Conservation (phyloP, 2,797 vertebrate genomes). For the Rhinogobio ventralis region DNA sequence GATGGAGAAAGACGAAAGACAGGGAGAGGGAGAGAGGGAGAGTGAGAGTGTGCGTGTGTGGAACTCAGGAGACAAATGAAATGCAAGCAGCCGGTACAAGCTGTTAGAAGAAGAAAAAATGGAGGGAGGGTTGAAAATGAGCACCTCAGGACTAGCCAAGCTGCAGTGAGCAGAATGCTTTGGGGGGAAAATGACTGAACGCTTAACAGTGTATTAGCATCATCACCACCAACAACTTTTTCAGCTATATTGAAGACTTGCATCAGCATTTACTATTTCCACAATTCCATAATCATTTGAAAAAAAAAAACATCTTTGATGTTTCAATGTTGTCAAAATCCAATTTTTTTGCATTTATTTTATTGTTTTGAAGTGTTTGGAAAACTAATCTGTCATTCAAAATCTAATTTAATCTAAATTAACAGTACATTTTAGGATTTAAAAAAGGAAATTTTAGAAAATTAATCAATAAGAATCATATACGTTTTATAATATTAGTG, state of each 20-base stretch:
- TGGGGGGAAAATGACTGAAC: neutral
- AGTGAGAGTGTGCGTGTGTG: neutral
- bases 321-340: neutral
- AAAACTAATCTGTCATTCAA: neutral
- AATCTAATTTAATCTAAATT: neutral
- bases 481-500: no score
- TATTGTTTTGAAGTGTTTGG: neutral
- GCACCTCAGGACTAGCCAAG: slow-evolving; percentile 18
- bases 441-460: neutral
- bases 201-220: neutral
- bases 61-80: slow-evolving; percentile 28
- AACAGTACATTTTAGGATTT: neutral
- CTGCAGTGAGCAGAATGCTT: slow-evolving; percentile 6
- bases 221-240: neutral
- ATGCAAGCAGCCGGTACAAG: slow-evolving; percentile 20
- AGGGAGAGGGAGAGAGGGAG: neutral
- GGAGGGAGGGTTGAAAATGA: slow-evolving; percentile 24
- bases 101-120: slow-evolving; percentile 22
- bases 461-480: neutral
- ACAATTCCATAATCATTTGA: neutral
- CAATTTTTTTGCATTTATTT: neutral
- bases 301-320: neutral
- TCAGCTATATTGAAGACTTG: neutral
- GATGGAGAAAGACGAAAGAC: slow-evolving; percentile 20
- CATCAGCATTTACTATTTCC: neutral